A percentile compares a stretch with the other conserved stretches of the same genome.
These are phyloP conservation scores for Macrosiphum euphorbiae DNA, from an alignment of 2,888 invertebrate species.

Conservation along the genomic window DNA sequence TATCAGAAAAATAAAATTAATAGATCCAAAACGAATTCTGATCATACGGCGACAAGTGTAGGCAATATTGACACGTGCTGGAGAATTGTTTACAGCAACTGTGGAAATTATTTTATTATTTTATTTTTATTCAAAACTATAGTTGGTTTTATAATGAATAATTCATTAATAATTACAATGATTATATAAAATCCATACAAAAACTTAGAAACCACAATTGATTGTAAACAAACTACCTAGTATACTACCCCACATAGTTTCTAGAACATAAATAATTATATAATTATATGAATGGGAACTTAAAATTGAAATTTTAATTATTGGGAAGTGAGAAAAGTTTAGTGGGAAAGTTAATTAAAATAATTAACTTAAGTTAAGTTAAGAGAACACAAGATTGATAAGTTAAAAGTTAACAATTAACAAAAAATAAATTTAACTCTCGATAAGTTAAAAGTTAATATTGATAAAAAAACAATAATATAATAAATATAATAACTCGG, in stretches of 20 bases:
- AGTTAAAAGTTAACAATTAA: too few species aligned
- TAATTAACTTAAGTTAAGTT: too few species aligned
- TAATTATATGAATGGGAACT: not conserved
- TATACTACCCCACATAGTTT: not conserved
- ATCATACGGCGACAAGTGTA: constrained; percentile 13
- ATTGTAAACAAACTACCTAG: not conserved
- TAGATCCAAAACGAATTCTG: not conserved
- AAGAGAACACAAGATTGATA: too few species aligned
- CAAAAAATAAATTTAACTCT: too few species aligned
- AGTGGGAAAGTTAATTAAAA: too few species aligned
- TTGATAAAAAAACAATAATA: too few species aligned
- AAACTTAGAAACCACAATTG: not conserved
- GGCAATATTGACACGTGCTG: constrained; percentile 39
- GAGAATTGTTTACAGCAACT: not conserved
- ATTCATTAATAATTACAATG: not conserved
- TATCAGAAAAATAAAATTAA: not conserved
- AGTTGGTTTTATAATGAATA: not conserved
- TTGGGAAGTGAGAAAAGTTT: too few species aligned
- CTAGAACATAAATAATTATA: not conserved
- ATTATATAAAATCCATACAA: not conserved
- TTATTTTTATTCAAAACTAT: not conserved
- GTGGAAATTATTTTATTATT: not conserved
- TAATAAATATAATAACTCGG: too few species aligned
- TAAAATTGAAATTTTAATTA: not conserved
- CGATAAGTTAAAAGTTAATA: too few species aligned